Percentiles rank a stretch among this genome's conserved stretches.
phyloP scores from a whole-genome alignment of 2,888 invertebrate genomes.

The Stenolophus ochropezus region DNA sequence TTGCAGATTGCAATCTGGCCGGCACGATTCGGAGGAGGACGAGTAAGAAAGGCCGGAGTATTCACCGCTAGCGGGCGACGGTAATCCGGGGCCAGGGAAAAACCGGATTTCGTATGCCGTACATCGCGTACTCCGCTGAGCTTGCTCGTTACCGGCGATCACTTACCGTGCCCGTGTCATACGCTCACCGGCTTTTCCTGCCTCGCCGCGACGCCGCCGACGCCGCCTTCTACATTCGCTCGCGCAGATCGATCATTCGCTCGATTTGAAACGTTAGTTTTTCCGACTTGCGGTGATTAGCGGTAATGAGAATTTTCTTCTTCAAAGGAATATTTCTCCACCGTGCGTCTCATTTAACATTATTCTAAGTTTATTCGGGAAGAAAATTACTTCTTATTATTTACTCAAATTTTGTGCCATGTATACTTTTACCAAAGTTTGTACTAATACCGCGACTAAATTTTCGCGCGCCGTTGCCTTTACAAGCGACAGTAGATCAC shows the following conservation, averaged over 20 bases:
- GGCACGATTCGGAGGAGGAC: not conserved
- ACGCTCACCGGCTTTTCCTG: not conserved
- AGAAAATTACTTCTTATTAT: conserved; percentile 29
- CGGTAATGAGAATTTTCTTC: conserved; percentile 34
- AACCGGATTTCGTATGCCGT: conserved; percentile 49
- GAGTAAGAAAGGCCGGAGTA: not conserved
- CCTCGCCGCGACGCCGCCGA: not conserved
- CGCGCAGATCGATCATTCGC: conserved; percentile 18
- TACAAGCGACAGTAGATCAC: not conserved
- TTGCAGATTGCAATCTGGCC: not conserved
- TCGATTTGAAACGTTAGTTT: conserved; percentile 37
- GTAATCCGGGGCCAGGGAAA: conserved; percentile 35
- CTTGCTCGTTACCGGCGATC: conserved; percentile 52
- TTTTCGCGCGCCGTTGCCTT: not conserved
- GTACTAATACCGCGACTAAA: not conserved
- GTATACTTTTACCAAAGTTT: not conserved
- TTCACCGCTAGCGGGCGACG: not conserved
- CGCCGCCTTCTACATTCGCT: not conserved
- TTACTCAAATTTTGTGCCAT: conserved; percentile 18
- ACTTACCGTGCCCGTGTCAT: conserved; percentile 24
- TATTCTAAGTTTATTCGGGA: conserved; percentile 20
- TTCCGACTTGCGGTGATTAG: conserved; percentile 25
- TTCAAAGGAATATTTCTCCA: conserved; percentile 25
- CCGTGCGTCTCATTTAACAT: conserved; percentile 11
- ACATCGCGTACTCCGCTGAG: conserved; percentile 48